Evolutionary conservation across 1,140 invertebrate genomes (phyloP), one percentile per base, ranked within the genome.

Genomic region (Drosophila sturtevanti): DNA sequence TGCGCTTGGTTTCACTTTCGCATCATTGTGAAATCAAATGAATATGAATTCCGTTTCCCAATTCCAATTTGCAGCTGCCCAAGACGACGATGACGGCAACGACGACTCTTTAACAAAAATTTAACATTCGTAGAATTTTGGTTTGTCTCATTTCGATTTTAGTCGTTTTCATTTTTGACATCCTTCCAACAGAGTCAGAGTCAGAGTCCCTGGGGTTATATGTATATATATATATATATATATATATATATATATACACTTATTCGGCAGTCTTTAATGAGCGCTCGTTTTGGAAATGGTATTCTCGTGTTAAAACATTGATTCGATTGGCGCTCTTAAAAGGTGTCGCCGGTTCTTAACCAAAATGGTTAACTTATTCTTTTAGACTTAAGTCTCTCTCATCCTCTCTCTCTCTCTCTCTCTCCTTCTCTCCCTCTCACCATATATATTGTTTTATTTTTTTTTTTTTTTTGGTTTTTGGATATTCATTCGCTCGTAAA

Each of bases 321-420:
- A 89, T 89, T 89, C 84, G 80, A 84, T 89, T 89, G 84, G 84
- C 84, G 84, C 84, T 72, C 80, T 89, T 89, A 89, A 89, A 89
- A 89, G 84, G 84, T 89, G 84, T 89, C 84, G 84, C 76, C 82
- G 76, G 62, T 35, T 54, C 69, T 70, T 71, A 77, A 76, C 60
- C 58, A 35, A 71, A 55, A 55, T 16, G 54, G 54, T 56, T 56
- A 56, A 56, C 22, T 21, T 44, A 27, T 38, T n/a, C 16, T 18
- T n/a, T n/a, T n/a, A n/a, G n/a, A n/a, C n/a, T n/a, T n/a, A n/a
- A n/a, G n/a, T n/a, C n/a, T n/a, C n/a, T n/a, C 9, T 14, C 6
- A 2, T 14, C 14, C 10, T 44, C 7, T 9, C 6, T 44, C 16
- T 21, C 54, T 60, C 12, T 41, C 14, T 38, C 16, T 38, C 54